Evolutionary conservation across 2,888 invertebrate species (phyloP).

Genomic region (Heteromurus nitidus): DNA sequence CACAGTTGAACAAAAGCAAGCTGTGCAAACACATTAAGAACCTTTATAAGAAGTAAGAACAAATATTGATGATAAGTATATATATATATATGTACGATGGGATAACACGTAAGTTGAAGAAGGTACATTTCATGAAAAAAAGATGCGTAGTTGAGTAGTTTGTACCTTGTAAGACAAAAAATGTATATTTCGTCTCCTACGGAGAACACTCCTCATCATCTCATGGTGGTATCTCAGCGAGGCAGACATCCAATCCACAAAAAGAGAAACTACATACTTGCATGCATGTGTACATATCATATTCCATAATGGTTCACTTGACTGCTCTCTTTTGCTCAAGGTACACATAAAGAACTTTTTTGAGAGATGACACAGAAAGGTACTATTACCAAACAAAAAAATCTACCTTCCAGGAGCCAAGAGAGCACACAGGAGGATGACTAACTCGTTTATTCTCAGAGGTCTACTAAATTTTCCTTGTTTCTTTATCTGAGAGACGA

Average conservation of each 20-base stretch:
- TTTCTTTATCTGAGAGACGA: conserved; percentile 27
- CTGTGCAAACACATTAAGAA: conserved; percentile 15
- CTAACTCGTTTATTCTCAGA: conserved; percentile 57
- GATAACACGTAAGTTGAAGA: conserved; percentile 27
- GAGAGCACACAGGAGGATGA: conserved; percentile 41
- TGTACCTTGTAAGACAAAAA: neutral
- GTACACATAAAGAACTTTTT: conserved; percentile 30
- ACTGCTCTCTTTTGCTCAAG: conserved; percentile 18
- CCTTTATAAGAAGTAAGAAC: conserved; percentile 2
- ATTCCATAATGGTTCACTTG: conserved; percentile 6
- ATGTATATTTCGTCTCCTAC: neutral
- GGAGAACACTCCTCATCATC: too few species aligned
- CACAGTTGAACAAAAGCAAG: conserved; percentile 29
- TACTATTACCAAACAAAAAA: conserved; percentile 32
- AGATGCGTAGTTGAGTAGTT: neutral
- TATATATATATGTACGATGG: too few species aligned
- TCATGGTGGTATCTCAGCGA: too few species aligned
- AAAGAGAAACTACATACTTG: neutral
- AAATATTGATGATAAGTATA: conserved; percentile 15
- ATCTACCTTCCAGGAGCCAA: conserved; percentile 55
- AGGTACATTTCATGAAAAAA: conserved; percentile 9
- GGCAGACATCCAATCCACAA: too few species aligned
- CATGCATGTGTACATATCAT: conserved; percentile 6
- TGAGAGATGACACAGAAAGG: conserved; percentile 45
- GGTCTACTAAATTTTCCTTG: conserved; percentile 49